Percentiles rank a stretch among this genome's conserved stretches.
phyloP scores from a whole-genome alignment of 2,113 vertebrate species.

The Pteruthius melanotis region DNA sequence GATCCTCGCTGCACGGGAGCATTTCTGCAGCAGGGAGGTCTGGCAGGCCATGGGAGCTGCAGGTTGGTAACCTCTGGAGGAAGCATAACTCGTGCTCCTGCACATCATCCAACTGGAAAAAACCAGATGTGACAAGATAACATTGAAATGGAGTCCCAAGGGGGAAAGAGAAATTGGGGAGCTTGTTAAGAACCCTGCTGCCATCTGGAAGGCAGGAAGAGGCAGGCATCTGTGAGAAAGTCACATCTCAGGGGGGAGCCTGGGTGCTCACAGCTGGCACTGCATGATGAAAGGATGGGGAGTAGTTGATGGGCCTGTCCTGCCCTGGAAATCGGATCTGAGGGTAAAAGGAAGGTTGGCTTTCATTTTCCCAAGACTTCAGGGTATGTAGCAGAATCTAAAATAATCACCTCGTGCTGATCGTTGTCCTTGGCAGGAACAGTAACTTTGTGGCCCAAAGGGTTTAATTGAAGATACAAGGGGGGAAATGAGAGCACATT shows the following conservation, averaged over 20 bases:
- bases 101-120: neutral
- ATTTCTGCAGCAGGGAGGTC: neutral
- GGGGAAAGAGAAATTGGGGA: neutral
- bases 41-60: neutral
- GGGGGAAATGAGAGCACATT: constrained; percentile 17
- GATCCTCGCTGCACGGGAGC: neutral
- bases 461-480: constrained; percentile 4
- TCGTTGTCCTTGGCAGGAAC: constrained; percentile 28
- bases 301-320: neutral
- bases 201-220: constrained; percentile 53
- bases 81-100: neutral
- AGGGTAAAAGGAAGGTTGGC: neutral
- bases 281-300: neutral
- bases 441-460: constrained; percentile 45
- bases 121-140: constrained; percentile 37
- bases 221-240: neutral
- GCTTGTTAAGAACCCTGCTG: constrained; percentile 35
- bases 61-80: neutral
- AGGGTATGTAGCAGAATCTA: neutral
- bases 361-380: neutral
- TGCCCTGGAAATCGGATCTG: neutral
- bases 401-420: constrained; percentile 27
- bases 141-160: constrained; percentile 9
- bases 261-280: neutral
- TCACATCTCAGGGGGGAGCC: neutral